Evolutionary conservation across 2,888 invertebrate species (phyloP), one percentile per base, ranked within the genome.

Genomic region (Gonocerus acuteangulatus): DNA sequence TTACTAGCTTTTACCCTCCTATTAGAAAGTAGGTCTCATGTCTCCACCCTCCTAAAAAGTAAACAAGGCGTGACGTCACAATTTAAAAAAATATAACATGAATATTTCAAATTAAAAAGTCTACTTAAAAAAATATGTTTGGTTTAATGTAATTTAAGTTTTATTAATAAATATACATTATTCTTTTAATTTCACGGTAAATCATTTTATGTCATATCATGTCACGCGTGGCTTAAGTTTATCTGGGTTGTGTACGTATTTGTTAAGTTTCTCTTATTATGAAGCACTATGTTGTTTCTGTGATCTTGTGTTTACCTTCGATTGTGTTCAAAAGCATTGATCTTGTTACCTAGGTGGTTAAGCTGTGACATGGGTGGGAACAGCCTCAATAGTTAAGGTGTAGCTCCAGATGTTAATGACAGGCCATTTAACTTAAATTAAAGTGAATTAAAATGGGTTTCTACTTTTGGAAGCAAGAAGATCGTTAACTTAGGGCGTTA

Each of bases 371-470:
- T 47, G 47, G 47, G 18, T n/a, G 21, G 7, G 16, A 16, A 47
- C 9, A 11, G 22, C 22, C n/a, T 47, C 18, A 2, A 21, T 19
- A 4, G 22, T 47, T 47, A 16, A 47, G 9, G 22, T 15, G 21
- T 47, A 16, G 22, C 19, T 22, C 19, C 47, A 47, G 47, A 47
- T 47, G 47, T 19, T 47, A n/a, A 47, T 47, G 47, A 21, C 47
- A 47, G 9, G 3, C 47, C n/a, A 42, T 42, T 27, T 15, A 42
- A 42, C n/a, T 42, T 42, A 42, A 42, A 15, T 47, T 47, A 11
- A 47, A 47, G 9, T 7, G 22, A 47, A 11, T 47, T 47, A 47
- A 39, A 39, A 39, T 39, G 39, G n/a, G 39, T 39, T 39, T 39
- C 39, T 13, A 9, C 39, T n/a, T 13, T 39, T 11, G 15, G 4